phyloP scores from a whole-genome alignment of 2,797 vertebrate genomes.

The Micrastur ruficollis region DNA sequence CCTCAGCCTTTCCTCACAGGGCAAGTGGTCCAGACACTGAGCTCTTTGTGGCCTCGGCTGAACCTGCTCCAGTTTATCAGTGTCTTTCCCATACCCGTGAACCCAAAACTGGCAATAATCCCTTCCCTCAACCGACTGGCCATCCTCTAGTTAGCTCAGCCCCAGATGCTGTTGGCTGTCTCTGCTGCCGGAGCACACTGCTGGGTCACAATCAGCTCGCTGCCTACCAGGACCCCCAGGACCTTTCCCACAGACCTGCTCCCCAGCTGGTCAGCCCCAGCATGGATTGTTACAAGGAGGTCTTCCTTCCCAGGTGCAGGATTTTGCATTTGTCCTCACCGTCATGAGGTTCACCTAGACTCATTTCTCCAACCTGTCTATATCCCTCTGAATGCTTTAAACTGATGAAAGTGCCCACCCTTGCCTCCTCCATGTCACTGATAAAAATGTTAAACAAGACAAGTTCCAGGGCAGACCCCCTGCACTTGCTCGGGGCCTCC shows the following conservation, averaged over 20 bases:
- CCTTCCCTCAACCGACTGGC: background rate
- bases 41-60: too few species aligned
- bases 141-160: background rate
- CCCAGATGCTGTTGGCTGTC: background rate
- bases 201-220: fast-evolving
- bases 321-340: background rate
- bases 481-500: background rate
- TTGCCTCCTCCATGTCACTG: background rate
- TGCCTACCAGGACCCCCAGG: too few species aligned
- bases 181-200: background rate
- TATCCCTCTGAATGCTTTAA: background rate
- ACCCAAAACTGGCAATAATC: background rate
- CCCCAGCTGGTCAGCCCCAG: too few species aligned
- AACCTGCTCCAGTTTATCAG: too few species aligned
- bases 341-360: background rate
- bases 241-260: background rate
- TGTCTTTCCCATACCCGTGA: too few species aligned
- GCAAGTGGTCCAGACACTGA: too few species aligned
- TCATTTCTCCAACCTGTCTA: background rate
- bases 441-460: background rate
- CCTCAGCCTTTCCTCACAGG: background rate
- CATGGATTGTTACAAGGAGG: background rate
- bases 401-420: background rate
- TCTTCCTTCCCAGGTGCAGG: background rate
- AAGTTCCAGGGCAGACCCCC: background rate